Evolutionary conservation across 2,113 vertebrate genomes (phyloP).

Genomic region (Thunnus thynnus): DNA sequence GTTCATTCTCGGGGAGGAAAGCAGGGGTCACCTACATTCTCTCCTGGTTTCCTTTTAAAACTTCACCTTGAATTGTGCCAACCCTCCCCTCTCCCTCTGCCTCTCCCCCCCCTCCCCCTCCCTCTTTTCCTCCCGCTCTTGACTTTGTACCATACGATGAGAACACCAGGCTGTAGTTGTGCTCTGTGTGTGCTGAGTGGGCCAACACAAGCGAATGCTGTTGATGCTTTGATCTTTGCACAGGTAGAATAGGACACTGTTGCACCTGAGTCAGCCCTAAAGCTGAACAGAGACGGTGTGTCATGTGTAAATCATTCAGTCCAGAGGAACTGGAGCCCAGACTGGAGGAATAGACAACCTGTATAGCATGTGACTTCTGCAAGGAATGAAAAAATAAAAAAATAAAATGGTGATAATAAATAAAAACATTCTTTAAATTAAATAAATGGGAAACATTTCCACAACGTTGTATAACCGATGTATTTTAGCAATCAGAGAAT

Average conservation of each 20-base stretch:
- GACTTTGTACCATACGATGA: not conserved
- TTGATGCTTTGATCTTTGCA: constrained; percentile 1
- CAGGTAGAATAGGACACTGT: constrained; percentile 5
- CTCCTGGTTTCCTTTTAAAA: constrained; percentile 29
- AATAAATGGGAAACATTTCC: constrained; percentile 1
- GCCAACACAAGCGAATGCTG: not conserved
- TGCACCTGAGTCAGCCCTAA: constrained; percentile 7
- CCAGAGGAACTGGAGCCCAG: too few species aligned
- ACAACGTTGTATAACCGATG: constrained; percentile 8
- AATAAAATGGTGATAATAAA: not conserved
- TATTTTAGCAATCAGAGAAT: not conserved
- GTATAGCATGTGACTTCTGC: not conserved
- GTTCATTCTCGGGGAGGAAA: not conserved
- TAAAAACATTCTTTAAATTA: constrained; percentile 14
- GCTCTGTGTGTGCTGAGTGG: constrained; percentile 8
- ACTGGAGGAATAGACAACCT: too few species aligned
- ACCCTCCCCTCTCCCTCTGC: not conserved
- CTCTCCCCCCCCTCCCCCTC: not conserved
- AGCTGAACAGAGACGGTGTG: not conserved
- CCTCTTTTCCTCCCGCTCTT: not conserved
- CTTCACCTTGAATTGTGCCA: constrained; percentile 38
- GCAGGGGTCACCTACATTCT: constrained; percentile 33
- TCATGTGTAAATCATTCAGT: not conserved
- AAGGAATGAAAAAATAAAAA: not conserved
- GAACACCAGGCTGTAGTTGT: not conserved